phyloP scores from a whole-genome alignment of 1,140 invertebrate genomes.

The Drosophila setifemur region DNA sequence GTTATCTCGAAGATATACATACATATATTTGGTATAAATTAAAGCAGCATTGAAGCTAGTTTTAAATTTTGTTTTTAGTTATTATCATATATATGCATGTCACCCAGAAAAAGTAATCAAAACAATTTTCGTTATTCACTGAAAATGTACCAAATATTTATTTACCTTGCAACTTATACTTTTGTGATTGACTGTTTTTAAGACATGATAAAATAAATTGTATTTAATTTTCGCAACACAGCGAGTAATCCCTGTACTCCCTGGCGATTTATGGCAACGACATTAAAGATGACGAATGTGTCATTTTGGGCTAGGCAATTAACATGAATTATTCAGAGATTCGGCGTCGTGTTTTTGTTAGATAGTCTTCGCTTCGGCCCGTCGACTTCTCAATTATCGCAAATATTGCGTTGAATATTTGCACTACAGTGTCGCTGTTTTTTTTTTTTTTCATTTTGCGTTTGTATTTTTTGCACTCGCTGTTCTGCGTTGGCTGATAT shows the following conservation, averaged over 20 bases:
- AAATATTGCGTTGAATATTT: slow-evolving; percentile 4
- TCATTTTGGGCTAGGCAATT: slow-evolving; percentile 23
- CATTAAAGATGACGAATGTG: slow-evolving; percentile 12
- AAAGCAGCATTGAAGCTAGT: too few relatives aligned
- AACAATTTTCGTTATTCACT: too few relatives aligned
- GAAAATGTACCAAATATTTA: too few relatives aligned
- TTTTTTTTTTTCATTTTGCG: neutral
- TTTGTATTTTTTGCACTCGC: slow-evolving; percentile 14
- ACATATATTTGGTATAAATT: too few relatives aligned
- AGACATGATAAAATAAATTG: too few relatives aligned
- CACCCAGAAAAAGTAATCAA: too few relatives aligned
- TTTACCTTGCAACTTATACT: too few relatives aligned
- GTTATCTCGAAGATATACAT: too few relatives aligned
- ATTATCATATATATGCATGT: too few relatives aligned
- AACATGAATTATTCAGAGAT: slow-evolving; percentile 21
- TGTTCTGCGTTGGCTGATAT: neutral
- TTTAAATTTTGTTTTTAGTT: too few relatives aligned
- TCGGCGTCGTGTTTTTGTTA: neutral
- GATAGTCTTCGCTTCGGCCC: neutral
- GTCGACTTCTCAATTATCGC: neutral
- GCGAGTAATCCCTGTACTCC: neutral
- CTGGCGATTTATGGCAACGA: neutral
- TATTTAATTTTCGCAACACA: neutral
- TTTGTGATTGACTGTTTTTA: too few relatives aligned
- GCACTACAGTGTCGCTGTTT: slow-evolving; percentile 6